These are phyloP conservation scores for Micropterix aruncella DNA, from an alignment of 2,888 invertebrate species.

Conservation along the genomic window DNA sequence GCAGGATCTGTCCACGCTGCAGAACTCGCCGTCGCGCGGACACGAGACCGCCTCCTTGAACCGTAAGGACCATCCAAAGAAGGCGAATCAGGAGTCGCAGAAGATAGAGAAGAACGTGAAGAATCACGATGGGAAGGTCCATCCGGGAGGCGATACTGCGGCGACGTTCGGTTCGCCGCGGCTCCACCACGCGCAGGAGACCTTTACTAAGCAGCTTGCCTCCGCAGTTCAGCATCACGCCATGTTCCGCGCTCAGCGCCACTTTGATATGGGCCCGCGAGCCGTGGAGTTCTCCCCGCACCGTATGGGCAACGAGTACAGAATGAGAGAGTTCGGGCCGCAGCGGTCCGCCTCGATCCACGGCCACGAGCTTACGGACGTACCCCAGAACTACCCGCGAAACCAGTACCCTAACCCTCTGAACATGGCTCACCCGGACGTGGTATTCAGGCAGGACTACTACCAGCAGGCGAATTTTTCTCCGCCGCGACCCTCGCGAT, in stretches of 20 bases:
- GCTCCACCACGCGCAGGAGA: conserved; percentile 19
- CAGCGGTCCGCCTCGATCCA: conserved; percentile 34
- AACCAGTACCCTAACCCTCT: conserved; percentile 22
- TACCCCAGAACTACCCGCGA: conserved; percentile 29
- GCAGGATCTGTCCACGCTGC: conserved; percentile 20
- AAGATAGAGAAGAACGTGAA: conserved; percentile 12
- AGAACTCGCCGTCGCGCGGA: conserved; percentile 18
- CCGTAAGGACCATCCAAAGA: conserved; percentile 19
- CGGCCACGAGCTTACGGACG: conserved; percentile 33
- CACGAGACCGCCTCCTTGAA: conserved; percentile 13
- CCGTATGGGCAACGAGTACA: conserved; percentile 26
- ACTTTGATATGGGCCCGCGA: conserved; percentile 36
- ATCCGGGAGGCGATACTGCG: conserved; percentile 3
- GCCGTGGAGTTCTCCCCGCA: conserved; percentile 35
- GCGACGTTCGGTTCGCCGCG: conserved; percentile 15
- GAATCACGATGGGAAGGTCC: conserved; percentile 4
- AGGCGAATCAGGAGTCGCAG: conserved; percentile 18
- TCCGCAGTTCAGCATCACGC: conserved; percentile 21
- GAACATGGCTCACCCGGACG: conserved; percentile 25
- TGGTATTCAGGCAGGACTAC: conserved; percentile 33
- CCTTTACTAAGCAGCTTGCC: conserved; percentile 26
- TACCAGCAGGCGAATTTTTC: conserved; percentile 25
- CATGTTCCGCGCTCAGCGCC: conserved; percentile 25
- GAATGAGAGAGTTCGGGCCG: conserved; percentile 29
- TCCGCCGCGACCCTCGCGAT: conserved; percentile 28